Base-by-base conservation (phyloP, 2,888 invertebrate species). In the Microctonus brassicae region DNA sequence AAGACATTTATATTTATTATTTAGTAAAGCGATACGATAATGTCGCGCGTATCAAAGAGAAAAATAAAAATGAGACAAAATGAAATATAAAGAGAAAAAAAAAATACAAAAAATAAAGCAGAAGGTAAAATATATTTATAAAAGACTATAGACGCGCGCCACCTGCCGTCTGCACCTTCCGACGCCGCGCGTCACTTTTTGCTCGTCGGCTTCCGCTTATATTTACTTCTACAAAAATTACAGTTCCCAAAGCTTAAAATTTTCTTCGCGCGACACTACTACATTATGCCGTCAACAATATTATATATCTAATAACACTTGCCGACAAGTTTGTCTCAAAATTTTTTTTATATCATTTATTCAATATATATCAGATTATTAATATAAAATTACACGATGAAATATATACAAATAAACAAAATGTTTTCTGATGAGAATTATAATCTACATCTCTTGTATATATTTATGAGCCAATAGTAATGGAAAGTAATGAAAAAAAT, bases 131-230 rank as follows among this genome's bases (percentile, higher is more conserved):
- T 66, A 39, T 67, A 17, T 39, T 24, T 55, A 24, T 34, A 58
- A 20, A 70, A 7, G 26, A 29, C n/a, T 13, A 53, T 70, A 34
- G 60, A 76, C 73, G 72, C 73, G 62, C 72, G 70, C 69, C 77
- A 77, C 78, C 78, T 78, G 78, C 78, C 71, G 71, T 75, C 69
- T 77, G 74, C 75, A 74, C 75, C 76, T 75, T 75, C 75, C 73
- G 73, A 70, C 70, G 72, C 70, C n/a, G n/a, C 62, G 60, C 63
- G 60, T 71, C 62, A 20, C 53, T 60, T 72, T 73, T 73, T 66
- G 22, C 58, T 64, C 52, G 33, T 62, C 53, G 24, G 55, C 61
- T 68, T 71, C 66, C 70, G 24, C 63, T 75, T 47, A 47, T 17
- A 47, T 47, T 17, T 47, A 17, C 17, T 17, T 47, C 66, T 58